Percentiles rank a stretch among this genome's conserved stretches.
phyloP scores from a whole-genome alignment of 2,888 invertebrate genomes.

The Spodoptera littoralis region DNA sequence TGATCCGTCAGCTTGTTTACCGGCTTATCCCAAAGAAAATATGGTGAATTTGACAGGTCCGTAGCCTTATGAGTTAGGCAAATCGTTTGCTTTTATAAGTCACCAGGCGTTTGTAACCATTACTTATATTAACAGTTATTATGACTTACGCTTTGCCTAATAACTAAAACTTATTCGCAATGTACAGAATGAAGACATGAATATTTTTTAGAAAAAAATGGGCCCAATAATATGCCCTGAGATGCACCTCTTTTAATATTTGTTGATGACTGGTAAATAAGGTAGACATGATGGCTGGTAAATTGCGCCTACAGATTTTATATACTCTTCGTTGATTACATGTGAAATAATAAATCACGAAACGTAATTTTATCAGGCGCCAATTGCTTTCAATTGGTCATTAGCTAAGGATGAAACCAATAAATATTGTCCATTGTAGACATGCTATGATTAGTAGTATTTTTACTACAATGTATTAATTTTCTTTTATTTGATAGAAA shows the following conservation, averaged over 20 bases:
- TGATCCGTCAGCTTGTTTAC: too few relatives aligned
- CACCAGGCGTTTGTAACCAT: constrained; percentile 1
- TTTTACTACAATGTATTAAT: too few relatives aligned
- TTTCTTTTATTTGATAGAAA: too few relatives aligned
- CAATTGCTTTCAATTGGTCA: too few relatives aligned
- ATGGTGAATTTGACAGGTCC: too few relatives aligned
- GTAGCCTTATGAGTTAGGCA: background rate
- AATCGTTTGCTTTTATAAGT: constrained; percentile 1
- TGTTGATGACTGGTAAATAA: background rate
- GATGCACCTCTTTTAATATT: background rate
- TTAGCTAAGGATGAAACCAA: too few relatives aligned
- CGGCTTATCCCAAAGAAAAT: too few relatives aligned
- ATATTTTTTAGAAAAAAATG: background rate
- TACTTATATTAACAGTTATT: too few relatives aligned
- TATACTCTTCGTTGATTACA: background rate
- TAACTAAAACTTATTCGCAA: background rate
- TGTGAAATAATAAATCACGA: background rate
- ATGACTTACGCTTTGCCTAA: too few relatives aligned
- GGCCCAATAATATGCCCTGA: background rate
- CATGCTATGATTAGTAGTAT: too few relatives aligned
- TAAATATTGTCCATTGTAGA: too few relatives aligned
- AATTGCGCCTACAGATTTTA: background rate
- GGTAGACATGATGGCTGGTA: too few relatives aligned
- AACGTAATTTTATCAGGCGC: constrained; percentile 2
- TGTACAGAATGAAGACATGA: background rate